Evolutionary conservation across 1,140 invertebrate genomes (phyloP).

Genomic region (Aricia agestis): DNA sequence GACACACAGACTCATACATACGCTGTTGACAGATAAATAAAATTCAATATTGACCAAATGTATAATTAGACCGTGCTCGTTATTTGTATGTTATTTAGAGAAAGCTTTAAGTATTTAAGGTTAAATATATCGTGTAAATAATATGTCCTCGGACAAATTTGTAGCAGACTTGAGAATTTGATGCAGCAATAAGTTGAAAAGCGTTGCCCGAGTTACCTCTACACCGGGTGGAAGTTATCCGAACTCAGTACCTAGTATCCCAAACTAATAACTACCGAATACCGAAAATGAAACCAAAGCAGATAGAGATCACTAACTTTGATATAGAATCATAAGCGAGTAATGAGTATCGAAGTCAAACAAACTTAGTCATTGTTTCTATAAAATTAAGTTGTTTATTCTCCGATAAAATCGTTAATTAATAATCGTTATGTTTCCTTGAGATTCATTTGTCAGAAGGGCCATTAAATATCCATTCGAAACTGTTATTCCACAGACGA

Average conservation of each 20-base stretch:
- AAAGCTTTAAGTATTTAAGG: neutral
- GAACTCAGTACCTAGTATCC: too few relatives aligned
- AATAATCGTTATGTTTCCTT: constrained; percentile 22
- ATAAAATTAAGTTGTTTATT: neutral
- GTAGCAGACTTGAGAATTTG: too few relatives aligned
- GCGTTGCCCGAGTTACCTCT: too few relatives aligned
- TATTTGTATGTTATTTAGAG: constrained; percentile 3
- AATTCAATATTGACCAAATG: constrained; percentile 17
- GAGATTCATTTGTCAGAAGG: constrained; percentile 50
- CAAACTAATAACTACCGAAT: too few relatives aligned
- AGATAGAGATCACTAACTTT: neutral
- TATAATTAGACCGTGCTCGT: constrained; percentile 6
- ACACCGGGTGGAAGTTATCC: too few relatives aligned
- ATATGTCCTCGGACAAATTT: too few relatives aligned
- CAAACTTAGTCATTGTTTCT: neutral
- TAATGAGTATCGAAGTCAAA: neutral
- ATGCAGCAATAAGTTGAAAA: too few relatives aligned
- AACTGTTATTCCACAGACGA: constrained; percentile 63
- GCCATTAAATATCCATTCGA: constrained; percentile 67
- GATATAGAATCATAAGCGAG: neutral
- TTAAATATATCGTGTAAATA: neutral
- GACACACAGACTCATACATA: constrained; percentile 53
- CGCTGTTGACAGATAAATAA: constrained; percentile 22
- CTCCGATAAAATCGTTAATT: constrained; percentile 4
- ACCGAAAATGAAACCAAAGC: too few relatives aligned